A percentile compares a stretch with the other conserved stretches of the same genome.
phyloP scores from a whole-genome alignment of 2,113 vertebrate genomes.

The Coturnix japonica region DNA sequence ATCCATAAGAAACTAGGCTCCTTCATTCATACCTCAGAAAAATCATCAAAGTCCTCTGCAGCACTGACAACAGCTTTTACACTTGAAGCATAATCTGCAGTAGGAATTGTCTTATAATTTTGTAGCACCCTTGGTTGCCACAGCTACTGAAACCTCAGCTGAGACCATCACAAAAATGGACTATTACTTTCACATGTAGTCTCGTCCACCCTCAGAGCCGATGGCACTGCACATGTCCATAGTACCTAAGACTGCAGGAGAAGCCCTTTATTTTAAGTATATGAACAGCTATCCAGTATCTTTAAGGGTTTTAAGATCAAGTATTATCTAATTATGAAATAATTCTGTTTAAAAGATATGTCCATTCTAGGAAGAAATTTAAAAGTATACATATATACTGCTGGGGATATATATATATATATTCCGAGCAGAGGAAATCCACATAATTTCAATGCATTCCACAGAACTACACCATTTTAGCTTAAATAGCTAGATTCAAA shows the following conservation, averaged over 20 bases:
- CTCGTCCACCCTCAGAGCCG: not conserved
- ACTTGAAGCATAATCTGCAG: not conserved
- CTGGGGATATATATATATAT: not conserved
- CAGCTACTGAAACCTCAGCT: not conserved
- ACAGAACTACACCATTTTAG: not conserved
- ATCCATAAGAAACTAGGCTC: not conserved
- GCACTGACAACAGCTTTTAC: not conserved
- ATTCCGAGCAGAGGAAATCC: not conserved
- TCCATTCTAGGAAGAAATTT: not conserved
- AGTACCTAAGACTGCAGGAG: not conserved
- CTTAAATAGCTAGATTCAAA: not conserved
- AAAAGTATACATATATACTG: not conserved
- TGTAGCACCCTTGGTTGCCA: not conserved
- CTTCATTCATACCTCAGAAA: not conserved
- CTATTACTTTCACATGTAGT: not conserved
- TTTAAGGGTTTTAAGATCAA: not conserved
- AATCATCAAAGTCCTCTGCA: not conserved
- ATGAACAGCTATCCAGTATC: not conserved
- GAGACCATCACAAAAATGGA: no score
- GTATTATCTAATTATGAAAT: not conserved
- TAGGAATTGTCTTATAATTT: not conserved
- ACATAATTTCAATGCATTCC: not conserved
- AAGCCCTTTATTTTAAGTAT: not conserved
- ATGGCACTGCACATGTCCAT: not conserved
- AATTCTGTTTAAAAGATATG: not conserved